Base-by-base conservation (phyloP, 2,888 invertebrate species). In the Tanypteryx hageni region DNA sequence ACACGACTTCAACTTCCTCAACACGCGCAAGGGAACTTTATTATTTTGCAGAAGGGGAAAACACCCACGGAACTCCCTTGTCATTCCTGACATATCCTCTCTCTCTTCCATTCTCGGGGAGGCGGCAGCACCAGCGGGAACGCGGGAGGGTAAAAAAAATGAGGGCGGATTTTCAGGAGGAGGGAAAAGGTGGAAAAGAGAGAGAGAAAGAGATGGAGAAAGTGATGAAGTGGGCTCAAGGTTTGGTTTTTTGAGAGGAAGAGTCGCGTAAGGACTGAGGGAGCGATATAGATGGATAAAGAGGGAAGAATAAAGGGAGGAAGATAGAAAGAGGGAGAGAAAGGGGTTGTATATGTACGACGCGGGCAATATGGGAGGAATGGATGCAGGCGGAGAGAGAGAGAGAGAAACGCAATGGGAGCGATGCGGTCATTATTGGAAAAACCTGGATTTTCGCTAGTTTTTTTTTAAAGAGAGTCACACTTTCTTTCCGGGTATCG, bases 11-110 rank as follows among this genome's bases (percentile, higher is more conserved):
- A 89, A 89, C 89, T 89, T 89, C 89, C 89, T 89, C 89, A 89
- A 89, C 89, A 89, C 89, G 89, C 89, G 89, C 89, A 56, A 18
- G 64, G 89, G 64, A 89, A 89, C 89, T 89, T 89, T 89, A 89
- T 89, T 89, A 89, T 89, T 89, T 89, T 44, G 27, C 61, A 61
- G 61, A 61, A 64, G 89, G 89, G 89, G 89, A 89, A 89, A 89
- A 89, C 89, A 89, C 89, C 89, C 89, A 89, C 89, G 89, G 64
- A 89, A 89, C 89, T 89, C 89, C 89, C 68, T 89, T 89, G 89
- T 89, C 89, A 89, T 89, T 89, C 89, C 89, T 89, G 89, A 89
- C 89, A 68, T 89, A 89, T 89, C 89, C 89, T 89, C 64, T 64
- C 22, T 89, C 61, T 61, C 61, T 89, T 44, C 44, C 44, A 3